Evolutionary conservation across 2,797 vertebrate genomes (phyloP).

Genomic region (Garrulus glandarius): DNA sequence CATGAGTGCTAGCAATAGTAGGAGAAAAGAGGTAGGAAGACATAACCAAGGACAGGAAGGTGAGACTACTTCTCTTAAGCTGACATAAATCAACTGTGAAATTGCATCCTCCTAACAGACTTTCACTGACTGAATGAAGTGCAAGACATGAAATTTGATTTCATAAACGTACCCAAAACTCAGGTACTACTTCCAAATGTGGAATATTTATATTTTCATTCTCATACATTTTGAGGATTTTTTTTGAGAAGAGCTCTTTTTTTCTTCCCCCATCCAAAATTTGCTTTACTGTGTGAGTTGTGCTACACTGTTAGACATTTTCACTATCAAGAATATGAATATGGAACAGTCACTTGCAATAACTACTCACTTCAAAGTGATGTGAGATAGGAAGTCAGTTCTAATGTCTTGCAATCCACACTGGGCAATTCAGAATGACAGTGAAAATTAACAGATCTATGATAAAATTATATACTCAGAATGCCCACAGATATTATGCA

Average conservation of each 20-base stretch:
- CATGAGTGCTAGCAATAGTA: not conserved
- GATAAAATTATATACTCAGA: not conserved
- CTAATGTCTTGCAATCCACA: not conserved
- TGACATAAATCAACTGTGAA: slow-evolving; percentile 25
- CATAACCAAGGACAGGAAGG: not conserved
- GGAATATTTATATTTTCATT: not conserved
- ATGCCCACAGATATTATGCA: not conserved
- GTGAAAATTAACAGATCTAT: not conserved
- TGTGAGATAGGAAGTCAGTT: not conserved
- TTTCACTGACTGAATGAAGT: not conserved
- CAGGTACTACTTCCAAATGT: not conserved
- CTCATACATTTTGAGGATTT: not conserved
- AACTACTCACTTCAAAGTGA: not conserved
- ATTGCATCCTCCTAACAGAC: not conserved
- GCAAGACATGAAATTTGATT: not conserved
- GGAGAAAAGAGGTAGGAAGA: not conserved
- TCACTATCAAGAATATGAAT: not conserved
- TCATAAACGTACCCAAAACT: not conserved
- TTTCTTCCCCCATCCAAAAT: rapidly evolving
- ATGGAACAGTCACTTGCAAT: not conserved
- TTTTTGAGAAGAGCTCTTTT: not conserved
- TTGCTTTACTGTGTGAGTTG: not conserved
- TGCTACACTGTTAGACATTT: not conserved
- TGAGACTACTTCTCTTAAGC: not conserved
- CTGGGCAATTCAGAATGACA: not conserved